Base-by-base conservation (phyloP, 2,888 invertebrate genomes). In the Zeuzera pyrina region DNA sequence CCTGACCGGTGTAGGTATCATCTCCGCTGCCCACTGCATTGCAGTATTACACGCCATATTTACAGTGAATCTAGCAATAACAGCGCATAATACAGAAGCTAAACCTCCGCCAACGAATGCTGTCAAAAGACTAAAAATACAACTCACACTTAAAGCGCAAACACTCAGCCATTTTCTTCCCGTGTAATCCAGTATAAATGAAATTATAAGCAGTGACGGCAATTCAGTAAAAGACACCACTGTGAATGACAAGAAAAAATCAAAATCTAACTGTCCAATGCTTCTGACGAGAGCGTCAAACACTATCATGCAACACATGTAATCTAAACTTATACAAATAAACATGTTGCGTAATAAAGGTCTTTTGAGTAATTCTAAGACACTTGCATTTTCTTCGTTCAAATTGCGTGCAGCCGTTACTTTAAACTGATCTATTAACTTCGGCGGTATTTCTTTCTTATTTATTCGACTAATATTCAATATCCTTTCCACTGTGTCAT, bases 211-310 rank as follows among this genome's bases (percentile, higher is more conserved):
- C 5, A 70, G 31, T 0, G 77, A 68, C 1, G 77, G 76, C 6
- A 69, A 60, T 39, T 76, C 76, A 1, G 74, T 76, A 3, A 70
- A 43, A 2, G 74, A 74, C 8, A 70, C 47, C 2, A 74, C 41
- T 5, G 72, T 59, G 36, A 77, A 76, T 0, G 76, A 73, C 10
- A 74, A 21, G 38, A 76, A 77, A 35, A 70, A 72, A 38, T 77
- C 57, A 30, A 64, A 76, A 12, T 64, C 34, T 21, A 76, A 41
- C 7, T 58, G 51, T 1, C 67, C 64, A 12, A 72, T 47, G 8
- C 58, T 66, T 38, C 77, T 62, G 2, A 72, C 48, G n/a, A 74
- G 47, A 1, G 60, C 48, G 28, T 77, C 76, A 33, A 66, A 71
- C 11, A 68, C 49, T n/a, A 66, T 43, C 45, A 58, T 50, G 13